These are phyloP conservation scores for Galago senegalensis DNA, from an alignment of 2,797 vertebrate genomes.

Conservation along the genomic window DNA sequence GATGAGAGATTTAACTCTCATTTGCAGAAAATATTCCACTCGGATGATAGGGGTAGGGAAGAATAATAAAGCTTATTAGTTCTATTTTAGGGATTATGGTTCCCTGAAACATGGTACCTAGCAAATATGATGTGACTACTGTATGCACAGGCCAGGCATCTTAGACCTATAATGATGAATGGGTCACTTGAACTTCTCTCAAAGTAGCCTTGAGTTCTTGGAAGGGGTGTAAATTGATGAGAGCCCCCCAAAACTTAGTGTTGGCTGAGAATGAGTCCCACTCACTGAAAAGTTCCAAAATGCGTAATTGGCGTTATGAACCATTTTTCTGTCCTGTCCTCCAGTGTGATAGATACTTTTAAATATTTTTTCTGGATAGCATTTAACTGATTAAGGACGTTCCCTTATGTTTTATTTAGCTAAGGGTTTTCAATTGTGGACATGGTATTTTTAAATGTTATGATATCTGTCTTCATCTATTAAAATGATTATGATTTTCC, in stretches of 20 bases:
- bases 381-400: conserved; percentile 18
- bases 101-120: not conserved
- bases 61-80: not conserved
- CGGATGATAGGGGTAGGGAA: not conserved
- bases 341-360: not conserved
- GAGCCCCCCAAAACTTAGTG: not conserved
- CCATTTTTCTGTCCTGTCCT: not conserved
- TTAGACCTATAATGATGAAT: not conserved
- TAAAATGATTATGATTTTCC: not conserved
- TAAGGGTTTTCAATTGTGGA: not conserved
- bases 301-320: not conserved
- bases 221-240: not conserved
- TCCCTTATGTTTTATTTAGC: not conserved
- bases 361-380: not conserved
- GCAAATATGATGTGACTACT: not conserved
- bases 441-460: not conserved
- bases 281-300: not conserved
- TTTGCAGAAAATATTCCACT: conserved; percentile 54
- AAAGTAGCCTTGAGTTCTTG: not conserved
- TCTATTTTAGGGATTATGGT: not conserved
- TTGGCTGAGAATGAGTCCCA: not conserved
- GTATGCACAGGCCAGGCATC: not conserved
- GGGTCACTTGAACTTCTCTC: not conserved
- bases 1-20: conserved; percentile 71
- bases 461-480: not conserved